These are phyloP conservation scores for Siphamia tubifer DNA, from an alignment of 2,113 vertebrate genomes.

Conservation along the genomic window DNA sequence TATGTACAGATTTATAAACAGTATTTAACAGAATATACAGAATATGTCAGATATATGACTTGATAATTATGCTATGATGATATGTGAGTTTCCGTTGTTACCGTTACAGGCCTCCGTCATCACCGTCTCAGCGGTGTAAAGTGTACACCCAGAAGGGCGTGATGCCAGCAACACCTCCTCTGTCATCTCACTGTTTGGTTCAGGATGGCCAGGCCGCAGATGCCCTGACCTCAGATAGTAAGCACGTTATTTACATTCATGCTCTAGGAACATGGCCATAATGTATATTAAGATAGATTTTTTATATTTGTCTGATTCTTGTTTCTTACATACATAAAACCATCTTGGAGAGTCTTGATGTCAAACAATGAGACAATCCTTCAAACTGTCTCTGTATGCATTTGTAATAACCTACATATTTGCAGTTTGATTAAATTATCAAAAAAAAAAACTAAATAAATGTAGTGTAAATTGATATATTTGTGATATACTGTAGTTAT, in stretches of 20 bases:
- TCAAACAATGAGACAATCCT: neutral
- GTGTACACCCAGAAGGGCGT: slow-evolving; percentile 97
- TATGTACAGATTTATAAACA: no score
- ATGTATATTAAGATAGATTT: neutral
- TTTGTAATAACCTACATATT: neutral
- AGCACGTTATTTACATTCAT: neutral
- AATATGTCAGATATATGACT: no score
- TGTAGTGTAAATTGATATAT: no score
- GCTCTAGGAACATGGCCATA: neutral
- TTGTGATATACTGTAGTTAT: no score
- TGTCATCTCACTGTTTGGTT: slow-evolving; percentile 77
- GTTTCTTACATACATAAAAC: neutral
- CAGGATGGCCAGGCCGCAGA: slow-evolving; percentile 77
- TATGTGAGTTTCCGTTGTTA: neutral
- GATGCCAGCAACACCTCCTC: slow-evolving; percentile 82
- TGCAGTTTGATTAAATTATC: no score
- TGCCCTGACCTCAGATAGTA: slow-evolving; percentile 68
- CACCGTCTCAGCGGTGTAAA: slow-evolving; percentile 95
- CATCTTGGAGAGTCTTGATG: no score
- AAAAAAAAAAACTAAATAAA: no score
- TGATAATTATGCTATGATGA: no score
- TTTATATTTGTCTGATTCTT: neutral
- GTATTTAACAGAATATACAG: no score
- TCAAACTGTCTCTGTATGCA: neutral
- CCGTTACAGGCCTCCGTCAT: slow-evolving; percentile 79